Evolutionary conservation across 2,888 invertebrate species (phyloP), one percentile per base, ranked within the genome.

Genomic region (Phaonia tiefii): DNA sequence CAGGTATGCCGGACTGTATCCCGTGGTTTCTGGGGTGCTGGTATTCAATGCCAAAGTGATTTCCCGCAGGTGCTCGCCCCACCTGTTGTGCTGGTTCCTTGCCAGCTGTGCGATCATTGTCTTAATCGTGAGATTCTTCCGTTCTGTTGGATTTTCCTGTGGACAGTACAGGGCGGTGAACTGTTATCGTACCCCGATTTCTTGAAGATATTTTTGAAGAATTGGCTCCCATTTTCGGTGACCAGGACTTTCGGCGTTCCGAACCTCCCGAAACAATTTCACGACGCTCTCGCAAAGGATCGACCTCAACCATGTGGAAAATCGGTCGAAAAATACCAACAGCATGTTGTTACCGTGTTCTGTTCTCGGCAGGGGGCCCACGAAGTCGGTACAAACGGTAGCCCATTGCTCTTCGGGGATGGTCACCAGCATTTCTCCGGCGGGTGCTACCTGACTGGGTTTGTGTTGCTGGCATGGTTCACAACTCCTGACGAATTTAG

Each of bases 391-490:
- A n/a, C n/a, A n/a, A n/a, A n/a, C n/a, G n/a, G n/a, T n/a, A n/a
- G n/a, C n/a, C n/a, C n/a, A n/a, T n/a, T n/a, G n/a, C n/a, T n/a
- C n/a, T n/a, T n/a, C n/a, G n/a, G n/a, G n/a, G n/a, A 56, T 39
- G 2, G 25, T 44, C 10, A 44, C 49, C 26, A 72, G 3, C 60
- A 63, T 63, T 13, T 20, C 46, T n/a, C 26, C 25, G 5, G n/a
- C 44, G 3, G 65, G 65, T 1, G 17, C 44, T 11, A 15, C 13
- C 11, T 44, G 42, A 22, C 65, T 65, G 7, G 20, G 1, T 10
- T 63, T 72, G 22, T 63, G 63, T 7, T n/a, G 60, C 56, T 72
- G 72, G 10, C 60, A 63, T 17, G 49, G 49, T 2, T 60, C 49
- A 17, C 72, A 72, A 15, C 2, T 49, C 2, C 63, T n/a, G 2